Conservation (phyloP, 2,797 vertebrate genomes). For the Chaunax sp. region DNA sequence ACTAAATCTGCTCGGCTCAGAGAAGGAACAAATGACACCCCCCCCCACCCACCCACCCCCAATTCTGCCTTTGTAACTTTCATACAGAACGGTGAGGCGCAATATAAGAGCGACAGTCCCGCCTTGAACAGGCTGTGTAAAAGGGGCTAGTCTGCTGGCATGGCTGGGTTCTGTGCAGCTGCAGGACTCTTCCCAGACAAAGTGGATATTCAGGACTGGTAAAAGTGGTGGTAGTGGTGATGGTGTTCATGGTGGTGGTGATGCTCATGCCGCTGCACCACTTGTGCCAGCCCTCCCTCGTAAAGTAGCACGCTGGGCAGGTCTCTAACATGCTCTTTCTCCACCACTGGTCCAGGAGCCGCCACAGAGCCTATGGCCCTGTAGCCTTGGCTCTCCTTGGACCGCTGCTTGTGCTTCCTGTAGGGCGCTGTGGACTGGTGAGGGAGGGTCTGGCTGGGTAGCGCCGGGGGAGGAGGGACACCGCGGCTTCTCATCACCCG, state of each 20-base stretch:
- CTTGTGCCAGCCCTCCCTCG: conserved; percentile 91
- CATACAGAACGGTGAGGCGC: too few species aligned
- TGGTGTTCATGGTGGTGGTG: conserved; percentile 99
- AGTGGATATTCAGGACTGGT: conserved; percentile 89
- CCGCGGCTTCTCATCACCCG: conserved; percentile 88
- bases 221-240: conserved; percentile 99
- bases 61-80: too few species aligned
- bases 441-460: conserved; percentile 85
- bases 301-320: conserved; percentile 93
- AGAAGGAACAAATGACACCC: too few species aligned
- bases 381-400: conserved; percentile 90
- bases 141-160: conserved; percentile 30
- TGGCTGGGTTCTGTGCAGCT: conserved; percentile 7
- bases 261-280: conserved; percentile 97
- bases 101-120: too few species aligned
- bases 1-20: too few species aligned
- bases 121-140: too few species aligned
- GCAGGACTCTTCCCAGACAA: conserved; percentile 23
- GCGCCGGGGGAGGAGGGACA: conserved; percentile 81
- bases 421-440: conserved; percentile 90
- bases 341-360: conserved; percentile 84
- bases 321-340: conserved; percentile 92
- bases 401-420: conserved; percentile 94
- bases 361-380: conserved; percentile 83
- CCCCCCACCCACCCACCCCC: too few species aligned